phyloP scores from a whole-genome alignment of 2,797 vertebrate genomes.

The Hemitrygon akajei region DNA sequence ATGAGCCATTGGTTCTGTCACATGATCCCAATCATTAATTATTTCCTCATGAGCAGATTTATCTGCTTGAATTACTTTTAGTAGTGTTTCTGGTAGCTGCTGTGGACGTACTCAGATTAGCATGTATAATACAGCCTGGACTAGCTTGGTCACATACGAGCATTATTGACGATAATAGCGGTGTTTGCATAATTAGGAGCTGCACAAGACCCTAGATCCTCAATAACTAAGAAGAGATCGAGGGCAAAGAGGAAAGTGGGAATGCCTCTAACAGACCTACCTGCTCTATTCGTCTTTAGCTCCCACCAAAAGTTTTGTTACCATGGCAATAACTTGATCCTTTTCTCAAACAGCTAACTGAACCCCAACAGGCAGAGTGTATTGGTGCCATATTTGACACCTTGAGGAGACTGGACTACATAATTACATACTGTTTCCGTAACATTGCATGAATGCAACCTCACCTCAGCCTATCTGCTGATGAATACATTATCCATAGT shows the following conservation, averaged over 20 bases:
- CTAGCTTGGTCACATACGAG: neutral
- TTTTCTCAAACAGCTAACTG: too few species aligned
- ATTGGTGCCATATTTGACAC: too few species aligned
- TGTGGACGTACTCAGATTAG: neutral
- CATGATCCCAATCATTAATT: neutral
- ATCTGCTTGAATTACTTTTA: neutral
- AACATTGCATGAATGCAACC: too few species aligned
- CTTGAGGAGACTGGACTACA: too few species aligned
- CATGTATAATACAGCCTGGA: neutral
- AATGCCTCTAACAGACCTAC: neutral
- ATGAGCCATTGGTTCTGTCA: neutral
- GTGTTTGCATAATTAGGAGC: neutral
- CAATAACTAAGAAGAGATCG: neutral
- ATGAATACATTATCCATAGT: too few species aligned
- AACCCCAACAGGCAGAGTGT: too few species aligned
- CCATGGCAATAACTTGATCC: too few species aligned
- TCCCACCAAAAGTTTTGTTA: too few species aligned
- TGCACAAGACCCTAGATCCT: neutral
- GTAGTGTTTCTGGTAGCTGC: neutral
- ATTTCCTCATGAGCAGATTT: neutral
- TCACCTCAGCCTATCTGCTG: too few species aligned
- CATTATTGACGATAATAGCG: neutral
- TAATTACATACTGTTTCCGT: too few species aligned
- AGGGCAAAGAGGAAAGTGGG: neutral
- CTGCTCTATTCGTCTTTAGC: neutral